phyloP scores from a whole-genome alignment of 2,797 vertebrate species.

The Alectoris magna region DNA sequence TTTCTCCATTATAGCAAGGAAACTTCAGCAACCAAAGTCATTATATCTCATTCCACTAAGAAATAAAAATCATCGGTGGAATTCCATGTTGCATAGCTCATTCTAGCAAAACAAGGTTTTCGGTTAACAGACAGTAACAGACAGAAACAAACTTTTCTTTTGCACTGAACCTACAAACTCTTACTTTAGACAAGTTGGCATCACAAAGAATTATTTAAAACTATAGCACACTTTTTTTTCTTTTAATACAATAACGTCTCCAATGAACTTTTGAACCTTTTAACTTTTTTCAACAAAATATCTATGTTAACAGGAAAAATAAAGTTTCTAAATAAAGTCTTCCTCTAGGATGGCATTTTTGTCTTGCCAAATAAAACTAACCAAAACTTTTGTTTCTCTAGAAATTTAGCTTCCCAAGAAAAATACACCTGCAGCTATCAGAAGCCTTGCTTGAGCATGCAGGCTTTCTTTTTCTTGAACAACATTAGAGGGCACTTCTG shows the following conservation, averaged over 20 bases:
- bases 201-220: background rate
- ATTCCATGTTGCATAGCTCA: background rate
- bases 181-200: background rate
- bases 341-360: slow-evolving; percentile 77
- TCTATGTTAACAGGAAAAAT: slow-evolving; percentile 78
- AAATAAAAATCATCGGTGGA: background rate
- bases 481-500: slow-evolving; percentile 64
- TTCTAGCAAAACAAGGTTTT: background rate
- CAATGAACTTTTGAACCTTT: slow-evolving; percentile 75
- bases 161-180: background rate
- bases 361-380: slow-evolving; percentile 79
- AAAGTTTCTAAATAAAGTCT: slow-evolving; percentile 83
- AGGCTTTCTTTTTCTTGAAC: slow-evolving; percentile 29
- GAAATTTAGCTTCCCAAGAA: slow-evolving; percentile 80
- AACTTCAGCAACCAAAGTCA: background rate
- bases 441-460: slow-evolving; percentile 33
- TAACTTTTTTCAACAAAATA: slow-evolving; percentile 58
- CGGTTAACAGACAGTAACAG: background rate
- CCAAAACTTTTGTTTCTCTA: slow-evolving; percentile 83
- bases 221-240: slow-evolving; percentile 8
- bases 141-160: background rate
- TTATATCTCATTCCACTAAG: background rate
- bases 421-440: slow-evolving; percentile 82
- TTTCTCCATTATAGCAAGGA: background rate
- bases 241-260: slow-evolving; percentile 15